Percentiles rank a stretch among this genome's conserved stretches.
These are phyloP conservation scores for Leptobrachium leishanense DNA, from an alignment of 2,113 vertebrate genomes.

Conservation along the genomic window DNA sequence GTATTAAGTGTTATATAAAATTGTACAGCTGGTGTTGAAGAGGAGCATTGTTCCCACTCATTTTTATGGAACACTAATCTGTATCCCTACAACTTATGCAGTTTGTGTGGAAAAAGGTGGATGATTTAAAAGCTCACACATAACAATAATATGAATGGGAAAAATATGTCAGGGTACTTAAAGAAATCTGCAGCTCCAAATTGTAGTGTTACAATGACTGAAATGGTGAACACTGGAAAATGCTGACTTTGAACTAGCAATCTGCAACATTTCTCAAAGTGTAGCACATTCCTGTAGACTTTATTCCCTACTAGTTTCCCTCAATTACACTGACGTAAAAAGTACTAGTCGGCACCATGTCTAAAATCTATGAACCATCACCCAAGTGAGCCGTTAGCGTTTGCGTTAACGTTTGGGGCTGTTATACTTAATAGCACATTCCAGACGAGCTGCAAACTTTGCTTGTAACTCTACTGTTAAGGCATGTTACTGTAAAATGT, in stretches of 20 bases:
- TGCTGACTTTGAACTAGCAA: background rate
- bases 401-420: too few species aligned
- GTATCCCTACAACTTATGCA: constrained; percentile 11
- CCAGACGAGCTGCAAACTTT: too few species aligned
- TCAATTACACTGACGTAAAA: too few species aligned
- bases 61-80: constrained; percentile 49
- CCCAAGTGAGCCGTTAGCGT: too few species aligned
- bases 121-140: constrained; percentile 38
- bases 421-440: too few species aligned
- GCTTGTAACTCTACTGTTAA: too few species aligned
- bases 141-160: constrained; percentile 21
- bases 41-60: constrained; percentile 62
- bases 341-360: too few species aligned
- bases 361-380: too few species aligned
- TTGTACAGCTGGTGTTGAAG: constrained; percentile 68
- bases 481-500: too few species aligned
- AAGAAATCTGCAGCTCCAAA: background rate
- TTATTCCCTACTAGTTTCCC: too few species aligned
- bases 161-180: background rate
- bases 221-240: background rate
- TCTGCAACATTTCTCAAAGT: background rate
- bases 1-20: constrained; percentile 68
- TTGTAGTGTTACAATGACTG: background rate
- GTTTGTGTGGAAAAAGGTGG: constrained; percentile 14
- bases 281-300: too few species aligned